Conservation (phyloP, 2,797 vertebrate genomes). For the Brachymystax lenok region DNA sequence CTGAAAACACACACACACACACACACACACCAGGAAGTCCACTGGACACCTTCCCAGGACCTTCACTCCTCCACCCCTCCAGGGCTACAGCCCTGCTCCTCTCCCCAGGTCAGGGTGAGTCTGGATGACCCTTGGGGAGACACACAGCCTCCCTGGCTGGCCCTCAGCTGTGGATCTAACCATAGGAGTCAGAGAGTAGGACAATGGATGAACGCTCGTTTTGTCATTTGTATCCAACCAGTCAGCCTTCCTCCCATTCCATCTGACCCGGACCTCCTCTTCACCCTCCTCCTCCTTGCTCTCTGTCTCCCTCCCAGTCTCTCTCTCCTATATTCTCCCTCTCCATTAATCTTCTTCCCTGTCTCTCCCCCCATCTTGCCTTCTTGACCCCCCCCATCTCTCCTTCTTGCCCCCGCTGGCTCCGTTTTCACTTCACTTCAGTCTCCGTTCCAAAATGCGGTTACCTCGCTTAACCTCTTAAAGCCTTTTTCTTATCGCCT, state of each 20-base stretch:
- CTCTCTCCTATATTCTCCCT: constrained; percentile 37
- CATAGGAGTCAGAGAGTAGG: constrained; percentile 33
- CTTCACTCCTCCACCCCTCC: constrained; percentile 49
- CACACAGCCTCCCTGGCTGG: constrained; percentile 37
- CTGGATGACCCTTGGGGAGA: constrained; percentile 54
- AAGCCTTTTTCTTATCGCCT: constrained; percentile 54
- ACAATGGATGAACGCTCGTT: constrained; percentile 38
- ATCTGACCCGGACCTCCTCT: constrained; percentile 53
- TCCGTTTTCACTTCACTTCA: constrained; percentile 33
- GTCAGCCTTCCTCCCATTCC: constrained; percentile 57
- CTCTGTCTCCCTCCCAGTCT: constrained; percentile 29
- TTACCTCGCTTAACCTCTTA: constrained; percentile 66
- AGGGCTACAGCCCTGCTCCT: constrained; percentile 6
- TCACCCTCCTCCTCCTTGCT: constrained; percentile 47
- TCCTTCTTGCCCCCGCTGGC: constrained; percentile 36
- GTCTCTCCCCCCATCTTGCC: constrained; percentile 18
- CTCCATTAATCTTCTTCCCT: background rate
- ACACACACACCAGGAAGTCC: constrained; percentile 54
- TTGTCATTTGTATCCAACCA: constrained; percentile 11
- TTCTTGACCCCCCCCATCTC: constrained; percentile 23
- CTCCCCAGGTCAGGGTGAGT: constrained; percentile 46
- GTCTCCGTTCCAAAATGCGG: constrained; percentile 47
- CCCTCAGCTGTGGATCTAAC: constrained; percentile 50
- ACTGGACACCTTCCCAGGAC: constrained; percentile 60
- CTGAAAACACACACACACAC: constrained; percentile 14